Conservation (phyloP, 2,888 invertebrate species). For the Noctuana brunneofusca region DNA sequence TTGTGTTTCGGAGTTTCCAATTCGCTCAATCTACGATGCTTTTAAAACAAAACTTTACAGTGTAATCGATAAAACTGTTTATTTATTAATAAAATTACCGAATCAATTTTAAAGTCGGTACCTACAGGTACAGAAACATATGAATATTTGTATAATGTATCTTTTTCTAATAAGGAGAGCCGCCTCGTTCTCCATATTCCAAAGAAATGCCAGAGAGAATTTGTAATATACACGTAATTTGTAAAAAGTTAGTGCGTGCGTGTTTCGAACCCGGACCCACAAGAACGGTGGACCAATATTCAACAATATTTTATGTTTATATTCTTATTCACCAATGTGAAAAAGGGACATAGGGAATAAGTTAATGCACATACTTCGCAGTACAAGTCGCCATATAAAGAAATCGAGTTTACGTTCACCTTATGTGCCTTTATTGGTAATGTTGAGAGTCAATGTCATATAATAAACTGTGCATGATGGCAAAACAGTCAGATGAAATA, state of each 20-base stretch:
- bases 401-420: constrained; percentile 70
- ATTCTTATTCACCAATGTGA: background rate
- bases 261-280: too few species aligned
- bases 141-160: too few species aligned
- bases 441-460: constrained; percentile 64
- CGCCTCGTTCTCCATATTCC: too few species aligned
- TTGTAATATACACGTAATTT: too few species aligned
- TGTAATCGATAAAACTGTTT: constrained; percentile 2
- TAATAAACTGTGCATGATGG: constrained; percentile 35
- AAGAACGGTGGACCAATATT: too few species aligned
- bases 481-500: background rate
- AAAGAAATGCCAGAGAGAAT: too few species aligned
- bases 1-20: constrained; percentile 43
- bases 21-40: constrained; percentile 7
- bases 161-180: too few species aligned
- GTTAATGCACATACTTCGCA: background rate
- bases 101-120: too few species aligned
- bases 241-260: too few species aligned
- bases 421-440: constrained; percentile 60
- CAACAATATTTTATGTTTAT: too few species aligned
- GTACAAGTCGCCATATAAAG: constrained; percentile 57
- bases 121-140: too few species aligned
- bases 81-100: too few species aligned
- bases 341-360: background rate
- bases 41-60: constrained; percentile 10